A percentile compares a stretch with the other conserved stretches of the same genome.
Evolutionary conservation across 2,797 vertebrate genomes (phyloP).

Genomic region (Galaxias olidus): DNA sequence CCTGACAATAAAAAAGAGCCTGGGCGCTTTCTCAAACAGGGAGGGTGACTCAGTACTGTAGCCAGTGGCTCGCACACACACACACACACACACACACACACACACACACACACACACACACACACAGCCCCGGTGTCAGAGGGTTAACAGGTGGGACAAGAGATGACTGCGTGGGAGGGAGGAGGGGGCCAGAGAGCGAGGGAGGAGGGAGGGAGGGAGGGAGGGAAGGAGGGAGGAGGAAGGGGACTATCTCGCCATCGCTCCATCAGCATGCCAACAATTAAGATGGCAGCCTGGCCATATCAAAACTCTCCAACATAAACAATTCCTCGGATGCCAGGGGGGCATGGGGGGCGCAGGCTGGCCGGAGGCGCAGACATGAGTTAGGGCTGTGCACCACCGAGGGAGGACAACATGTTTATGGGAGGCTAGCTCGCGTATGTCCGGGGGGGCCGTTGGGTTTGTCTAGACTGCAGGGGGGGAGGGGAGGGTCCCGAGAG

Average conservation of each 20-base stretch:
- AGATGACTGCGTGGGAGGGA: conserved; percentile 16
- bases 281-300: conserved; percentile 56
- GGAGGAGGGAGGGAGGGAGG: conserved; percentile 7
- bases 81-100: conserved; percentile 24
- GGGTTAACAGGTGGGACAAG: conserved; percentile 61
- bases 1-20: conserved; percentile 25
- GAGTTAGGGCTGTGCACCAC: neutral
- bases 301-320: conserved; percentile 62
- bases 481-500: neutral
- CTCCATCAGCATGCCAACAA: conserved; percentile 59
- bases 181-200: too few relatives aligned
- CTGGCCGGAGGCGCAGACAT: conserved; percentile 25
- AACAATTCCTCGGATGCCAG: conserved; percentile 67
- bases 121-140: conserved; percentile 34
- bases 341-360: conserved; percentile 48
- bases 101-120: conserved; percentile 21
- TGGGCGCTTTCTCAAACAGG: too few relatives aligned
- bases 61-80: too few relatives aligned
- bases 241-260: conserved; percentile 35
- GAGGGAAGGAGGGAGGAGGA: neutral
- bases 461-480: neutral
- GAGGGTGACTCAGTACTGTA: too few relatives aligned
- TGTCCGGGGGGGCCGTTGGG: neutral
- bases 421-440: too few relatives aligned
- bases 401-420: neutral